Conservation (phyloP, 2,888 invertebrate genomes). For the Tetramorium bicarinatum region DNA sequence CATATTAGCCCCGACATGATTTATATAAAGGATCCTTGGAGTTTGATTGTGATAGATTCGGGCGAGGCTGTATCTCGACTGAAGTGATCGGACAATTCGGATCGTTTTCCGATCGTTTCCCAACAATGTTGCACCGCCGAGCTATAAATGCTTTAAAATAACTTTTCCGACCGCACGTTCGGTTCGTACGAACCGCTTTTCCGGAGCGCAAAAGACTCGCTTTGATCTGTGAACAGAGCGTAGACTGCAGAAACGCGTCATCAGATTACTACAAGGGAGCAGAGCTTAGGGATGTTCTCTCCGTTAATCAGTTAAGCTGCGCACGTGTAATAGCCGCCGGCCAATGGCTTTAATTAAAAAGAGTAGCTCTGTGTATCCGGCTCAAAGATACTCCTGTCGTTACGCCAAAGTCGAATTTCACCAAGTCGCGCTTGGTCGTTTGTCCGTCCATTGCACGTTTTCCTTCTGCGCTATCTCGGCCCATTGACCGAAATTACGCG, state of each 20-base stretch:
- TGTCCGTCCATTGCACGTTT: background rate
- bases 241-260: conserved; percentile 14
- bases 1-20: conserved; percentile 4
- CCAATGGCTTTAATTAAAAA: conserved; percentile 49
- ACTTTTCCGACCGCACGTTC: conserved; percentile 28
- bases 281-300: conserved; percentile 18
- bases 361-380: background rate
- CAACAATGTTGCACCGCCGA: conserved; percentile 11
- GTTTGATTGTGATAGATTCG: conserved; percentile 21
- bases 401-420: conserved; percentile 21
- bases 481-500: conserved; percentile 28
- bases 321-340: conserved; percentile 20
- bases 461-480: background rate
- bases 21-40: background rate
- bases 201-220: background rate
- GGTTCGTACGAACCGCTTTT: conserved; percentile 17
- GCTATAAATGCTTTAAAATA: conserved; percentile 42
- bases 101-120: conserved; percentile 22
- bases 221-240: conserved; percentile 29
- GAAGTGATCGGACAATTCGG: conserved; percentile 10
- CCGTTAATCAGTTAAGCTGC: conserved; percentile 46
- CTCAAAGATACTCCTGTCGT: conserved; percentile 7
- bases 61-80: background rate
- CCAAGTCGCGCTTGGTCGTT: background rate
- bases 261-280: conserved; percentile 36